Percentiles rank a stretch among this genome's conserved stretches.
phyloP scores from a whole-genome alignment of 2,888 invertebrate genomes.

The Drosophila koepferae region DNA sequence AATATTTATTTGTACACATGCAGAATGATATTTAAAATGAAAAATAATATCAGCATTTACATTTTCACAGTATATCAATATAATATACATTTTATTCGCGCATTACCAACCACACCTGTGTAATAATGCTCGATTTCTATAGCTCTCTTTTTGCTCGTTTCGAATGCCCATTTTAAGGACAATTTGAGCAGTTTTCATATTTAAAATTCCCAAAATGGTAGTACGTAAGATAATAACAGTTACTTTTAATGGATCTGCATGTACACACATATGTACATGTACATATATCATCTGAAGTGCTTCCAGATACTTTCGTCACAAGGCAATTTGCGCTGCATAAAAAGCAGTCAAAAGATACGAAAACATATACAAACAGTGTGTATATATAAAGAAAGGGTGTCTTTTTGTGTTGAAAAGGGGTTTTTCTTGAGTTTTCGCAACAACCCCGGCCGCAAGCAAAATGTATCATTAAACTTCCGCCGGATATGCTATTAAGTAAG shows the following conservation, averaged over 20 bases:
- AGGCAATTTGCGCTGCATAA: constrained; percentile 65
- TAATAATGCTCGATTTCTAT: constrained; percentile 23
- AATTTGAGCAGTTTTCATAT: constrained; percentile 76
- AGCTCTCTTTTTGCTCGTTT: constrained; percentile 31
- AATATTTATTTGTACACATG: neutral
- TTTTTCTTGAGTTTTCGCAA: constrained; percentile 26
- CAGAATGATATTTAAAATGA: neutral
- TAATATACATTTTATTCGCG: constrained; percentile 3
- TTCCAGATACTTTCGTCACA: constrained; percentile 69
- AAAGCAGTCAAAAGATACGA: constrained; percentile 15
- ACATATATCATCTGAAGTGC: constrained; percentile 44
- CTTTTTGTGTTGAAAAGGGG: constrained; percentile 30
- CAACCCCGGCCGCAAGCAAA: constrained; percentile 52
- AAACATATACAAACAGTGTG: constrained; percentile 4
- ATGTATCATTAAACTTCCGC: constrained; percentile 71
- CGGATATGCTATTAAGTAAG: constrained; percentile 71
- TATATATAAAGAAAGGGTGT: constrained; percentile 46
- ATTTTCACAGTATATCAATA: constrained; percentile 9
- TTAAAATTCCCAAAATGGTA: constrained; percentile 82
- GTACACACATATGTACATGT: constrained; percentile 23
- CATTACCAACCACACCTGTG: constrained; percentile 32
- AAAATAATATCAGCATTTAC: neutral
- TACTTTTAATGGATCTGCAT: constrained; percentile 73
- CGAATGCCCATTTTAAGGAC: constrained; percentile 72
- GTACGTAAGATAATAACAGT: constrained; percentile 80